Conservation (phyloP, 2,888 invertebrate genomes). For the Antitype chi region DNA sequence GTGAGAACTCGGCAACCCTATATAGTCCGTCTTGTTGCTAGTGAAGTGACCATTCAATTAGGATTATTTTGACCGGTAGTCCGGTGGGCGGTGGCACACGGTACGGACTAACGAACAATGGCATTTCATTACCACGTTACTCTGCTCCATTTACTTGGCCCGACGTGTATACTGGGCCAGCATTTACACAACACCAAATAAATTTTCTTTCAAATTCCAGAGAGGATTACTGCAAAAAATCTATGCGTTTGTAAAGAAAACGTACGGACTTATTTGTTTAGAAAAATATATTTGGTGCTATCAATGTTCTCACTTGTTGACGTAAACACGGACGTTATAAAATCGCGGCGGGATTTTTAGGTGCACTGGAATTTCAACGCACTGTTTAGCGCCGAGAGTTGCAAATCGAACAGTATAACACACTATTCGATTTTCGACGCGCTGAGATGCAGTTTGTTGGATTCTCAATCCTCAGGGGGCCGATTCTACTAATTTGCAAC, state of each 20-base stretch:
- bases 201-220: not conserved
- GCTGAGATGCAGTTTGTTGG: too few species aligned
- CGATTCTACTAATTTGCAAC: too few species aligned
- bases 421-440: too few species aligned
- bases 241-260: too few species aligned
- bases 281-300: slow-evolving; percentile 31
- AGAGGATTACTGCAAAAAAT: not conserved
- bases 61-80: slow-evolving; percentile 50
- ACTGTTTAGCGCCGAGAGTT: too few species aligned
- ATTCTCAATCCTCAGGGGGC: too few species aligned
- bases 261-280: not conserved
- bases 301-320: slow-evolving; percentile 21
- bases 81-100: slow-evolving; percentile 30
- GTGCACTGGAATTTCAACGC: too few species aligned
- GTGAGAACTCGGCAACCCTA: slow-evolving; percentile 28
- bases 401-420: too few species aligned
- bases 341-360: too few species aligned
- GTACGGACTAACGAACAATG: slow-evolving; percentile 28
- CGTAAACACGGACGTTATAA: too few species aligned
- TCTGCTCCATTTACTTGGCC: slow-evolving; percentile 29
- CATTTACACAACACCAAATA: not conserved
- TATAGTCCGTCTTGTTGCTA: slow-evolving; percentile 24
- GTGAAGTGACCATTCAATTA: slow-evolving; percentile 49
- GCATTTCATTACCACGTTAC: slow-evolving; percentile 47
- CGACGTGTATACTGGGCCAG: slow-evolving; percentile 4